phyloP scores from a whole-genome alignment of 2,888 invertebrate species.

The Gasteruption jaculator region DNA sequence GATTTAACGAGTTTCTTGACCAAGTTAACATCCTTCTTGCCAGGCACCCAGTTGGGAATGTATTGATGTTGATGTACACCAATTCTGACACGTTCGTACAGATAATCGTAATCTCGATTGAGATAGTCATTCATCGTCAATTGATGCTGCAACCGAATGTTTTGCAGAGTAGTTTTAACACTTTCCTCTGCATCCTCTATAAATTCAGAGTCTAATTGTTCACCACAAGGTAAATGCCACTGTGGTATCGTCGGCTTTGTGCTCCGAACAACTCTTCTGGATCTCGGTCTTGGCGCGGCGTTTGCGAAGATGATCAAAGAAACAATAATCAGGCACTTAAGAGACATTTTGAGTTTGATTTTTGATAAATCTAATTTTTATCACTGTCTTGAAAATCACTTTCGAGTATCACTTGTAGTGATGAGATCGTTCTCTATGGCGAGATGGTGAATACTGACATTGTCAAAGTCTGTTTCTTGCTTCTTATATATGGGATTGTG shows the following conservation, averaged over 20 bases:
- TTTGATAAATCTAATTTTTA: not conserved
- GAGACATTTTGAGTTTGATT: not conserved
- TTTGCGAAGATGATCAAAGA: not conserved
- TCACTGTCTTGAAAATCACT: not conserved
- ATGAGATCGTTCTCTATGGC: too few species aligned
- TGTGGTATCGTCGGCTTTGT: slow-evolving; percentile 27
- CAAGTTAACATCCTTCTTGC: slow-evolving; percentile 37
- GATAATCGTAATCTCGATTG: slow-evolving; percentile 43
- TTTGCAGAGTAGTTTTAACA: slow-evolving; percentile 28
- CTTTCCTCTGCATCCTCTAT: slow-evolving; percentile 27
- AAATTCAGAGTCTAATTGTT: slow-evolving; percentile 23
- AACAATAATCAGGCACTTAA: not conserved
- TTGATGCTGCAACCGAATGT: slow-evolving; percentile 38
- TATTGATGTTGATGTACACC: slow-evolving; percentile 45
- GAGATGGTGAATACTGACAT: slow-evolving; percentile 46
- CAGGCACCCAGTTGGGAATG: slow-evolving; percentile 49
- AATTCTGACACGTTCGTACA: slow-evolving; percentile 43
- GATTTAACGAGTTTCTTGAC: slow-evolving; percentile 29
- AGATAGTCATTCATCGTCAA: slow-evolving; percentile 41
- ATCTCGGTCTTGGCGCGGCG: slow-evolving; percentile 22
- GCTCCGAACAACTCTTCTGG: slow-evolving; percentile 14
- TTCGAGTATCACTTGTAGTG: too few species aligned
- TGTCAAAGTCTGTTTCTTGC: slow-evolving; percentile 46
- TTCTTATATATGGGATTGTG: slow-evolving; percentile 48
- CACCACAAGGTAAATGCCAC: slow-evolving; percentile 47